Percentiles rank a stretch among this genome's conserved stretches.
Evolutionary conservation across 2,797 vertebrate species (phyloP).

Genomic region (Falco cherrug): DNA sequence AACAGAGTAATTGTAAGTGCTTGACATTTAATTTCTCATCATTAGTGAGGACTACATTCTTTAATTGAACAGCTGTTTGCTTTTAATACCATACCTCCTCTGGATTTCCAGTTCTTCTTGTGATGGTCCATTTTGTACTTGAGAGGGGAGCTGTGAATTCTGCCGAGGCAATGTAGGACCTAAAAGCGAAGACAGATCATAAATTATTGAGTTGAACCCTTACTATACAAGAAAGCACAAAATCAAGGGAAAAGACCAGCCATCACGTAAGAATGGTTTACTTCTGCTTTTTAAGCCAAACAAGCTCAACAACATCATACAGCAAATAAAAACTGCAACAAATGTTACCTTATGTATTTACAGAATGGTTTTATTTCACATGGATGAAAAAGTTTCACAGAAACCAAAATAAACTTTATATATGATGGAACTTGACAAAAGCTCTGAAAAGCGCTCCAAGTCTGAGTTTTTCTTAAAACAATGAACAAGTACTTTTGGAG

Average conservation of each 20-base stretch:
- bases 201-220: conserved; percentile 17
- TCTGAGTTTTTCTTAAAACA: conserved; percentile 63
- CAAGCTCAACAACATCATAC: conserved; percentile 62
- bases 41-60: not conserved
- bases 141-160: conserved; percentile 82
- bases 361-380: conserved; percentile 70
- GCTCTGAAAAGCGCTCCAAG: conserved; percentile 64
- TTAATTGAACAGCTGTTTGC: not conserved
- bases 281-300: conserved; percentile 72
- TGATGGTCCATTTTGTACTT: conserved; percentile 95
- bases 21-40: not conserved
- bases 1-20: not conserved
- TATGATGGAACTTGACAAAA: conserved; percentile 56
- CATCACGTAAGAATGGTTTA: conserved; percentile 36
- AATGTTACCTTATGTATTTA: conserved; percentile 31
- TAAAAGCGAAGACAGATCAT: conserved; percentile 66
- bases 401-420: conserved; percentile 66
- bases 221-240: not conserved
- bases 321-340: conserved; percentile 75
- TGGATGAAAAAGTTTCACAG: conserved; percentile 67
- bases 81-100: conserved; percentile 83
- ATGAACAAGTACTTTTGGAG: conserved; percentile 49
- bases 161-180: conserved; percentile 93
- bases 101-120: conserved; percentile 94
- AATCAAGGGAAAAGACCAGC: conserved; percentile 55